Evolutionary conservation across 2,888 invertebrate genomes (phyloP), one percentile per base, ranked within the genome.

Genomic region (Synergus japonicus): DNA sequence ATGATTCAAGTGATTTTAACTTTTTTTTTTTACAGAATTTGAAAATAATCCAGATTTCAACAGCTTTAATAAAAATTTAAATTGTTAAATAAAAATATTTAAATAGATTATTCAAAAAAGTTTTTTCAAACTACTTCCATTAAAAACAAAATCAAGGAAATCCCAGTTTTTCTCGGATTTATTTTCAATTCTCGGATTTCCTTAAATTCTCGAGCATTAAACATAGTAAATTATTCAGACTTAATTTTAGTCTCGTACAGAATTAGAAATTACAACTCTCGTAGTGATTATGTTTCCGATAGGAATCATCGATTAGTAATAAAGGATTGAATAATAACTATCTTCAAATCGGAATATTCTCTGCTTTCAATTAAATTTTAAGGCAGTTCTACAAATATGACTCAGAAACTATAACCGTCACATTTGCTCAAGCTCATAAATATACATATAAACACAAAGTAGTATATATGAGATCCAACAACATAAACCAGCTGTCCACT

Each of bases 371-470:
- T 15, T 49, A 49, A 49, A 49, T 49, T 15, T 49, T 49, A 4
- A 49, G 49, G 22, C 49, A 7, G 15, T 49, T 15, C 0, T 54
- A 49, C 8, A 54, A 54, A n/a, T 54, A 7, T 54, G 54, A 54
- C 54, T 54, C 54, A 54, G n/a, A n/a, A 15, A n/a, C 8, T 54
- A 54, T 54, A 54, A 54, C 15, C 54, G n/a, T 54, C n/a, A 8
- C n/a, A 54, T 54, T 54, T n/a, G n/a, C 15, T 54, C n/a, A 54
- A 54, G 54, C n/a, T n/a, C n/a, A 54, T 54, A n/a, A n/a, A 54
- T 54, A 54, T 54, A 2, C 54, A 54, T 2, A 54, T 54, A 54
- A 54, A n/a, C n/a, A 54, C 8, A 15, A 8, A n/a, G 2, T n/a
- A 29, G 49, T 49, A 15, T 9, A n/a, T 8, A 8, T n/a, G n/a